Percentiles rank a stretch among this genome's conserved stretches.
Evolutionary conservation across 2,888 invertebrate genomes (phyloP).

Genomic region (Hedychridium roseum): DNA sequence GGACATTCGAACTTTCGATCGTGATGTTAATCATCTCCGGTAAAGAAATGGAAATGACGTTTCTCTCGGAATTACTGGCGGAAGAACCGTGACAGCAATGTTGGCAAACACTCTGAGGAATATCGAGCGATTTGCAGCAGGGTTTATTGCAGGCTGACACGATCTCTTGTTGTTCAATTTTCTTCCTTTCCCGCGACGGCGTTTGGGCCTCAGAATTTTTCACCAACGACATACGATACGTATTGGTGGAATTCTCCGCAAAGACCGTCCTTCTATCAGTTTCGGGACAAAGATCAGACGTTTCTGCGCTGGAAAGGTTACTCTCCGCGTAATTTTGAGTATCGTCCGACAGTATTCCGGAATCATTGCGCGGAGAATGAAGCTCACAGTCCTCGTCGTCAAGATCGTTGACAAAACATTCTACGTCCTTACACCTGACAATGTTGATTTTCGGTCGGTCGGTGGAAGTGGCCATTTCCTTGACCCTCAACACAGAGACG

Average conservation of each 20-base stretch:
- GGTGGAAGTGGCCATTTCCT: conserved; percentile 52
- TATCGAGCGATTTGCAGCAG: conserved; percentile 16
- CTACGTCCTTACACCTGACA: conserved; percentile 44
- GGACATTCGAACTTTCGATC: conserved; percentile 44
- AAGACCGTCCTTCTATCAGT: conserved; percentile 20
- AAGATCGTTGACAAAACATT: conserved; percentile 44
- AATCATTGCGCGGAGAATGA: conserved; percentile 43
- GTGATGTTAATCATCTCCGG: conserved; percentile 53
- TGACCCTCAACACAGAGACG: conserved; percentile 43
- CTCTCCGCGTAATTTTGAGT: conserved; percentile 43
- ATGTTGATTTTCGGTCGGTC: conserved; percentile 37
- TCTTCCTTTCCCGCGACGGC: conserved; percentile 20
- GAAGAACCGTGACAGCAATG: no score
- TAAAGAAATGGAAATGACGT: conserved; percentile 51
- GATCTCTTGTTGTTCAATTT: no score
- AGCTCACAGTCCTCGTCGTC: conserved; percentile 37
- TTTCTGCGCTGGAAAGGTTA: conserved; percentile 35
- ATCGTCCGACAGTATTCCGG: conserved; percentile 49
- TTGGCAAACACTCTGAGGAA: neutral
- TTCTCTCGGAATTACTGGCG: conserved; percentile 34
- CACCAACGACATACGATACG: conserved; percentile 22
- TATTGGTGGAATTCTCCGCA: conserved; percentile 47
- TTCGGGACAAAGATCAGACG: conserved; percentile 28
- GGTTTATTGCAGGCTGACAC: neutral
- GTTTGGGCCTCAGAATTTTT: conserved; percentile 34